Conservation (phyloP, 1,140 invertebrate species). For the Pogonomyrmex californicus region DNA sequence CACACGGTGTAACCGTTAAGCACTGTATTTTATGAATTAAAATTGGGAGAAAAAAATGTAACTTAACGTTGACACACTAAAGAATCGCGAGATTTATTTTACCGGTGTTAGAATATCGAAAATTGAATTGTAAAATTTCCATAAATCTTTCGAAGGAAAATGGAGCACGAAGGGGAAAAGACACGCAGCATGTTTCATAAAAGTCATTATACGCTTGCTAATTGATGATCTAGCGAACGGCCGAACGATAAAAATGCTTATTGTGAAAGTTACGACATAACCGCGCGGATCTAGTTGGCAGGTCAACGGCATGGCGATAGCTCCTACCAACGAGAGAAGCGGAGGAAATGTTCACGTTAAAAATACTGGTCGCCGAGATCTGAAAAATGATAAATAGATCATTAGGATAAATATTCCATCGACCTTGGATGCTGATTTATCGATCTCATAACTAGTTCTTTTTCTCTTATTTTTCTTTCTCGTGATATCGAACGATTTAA, state of each 20-base stretch:
- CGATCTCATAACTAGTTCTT: conserved; percentile 16
- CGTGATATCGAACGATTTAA: neutral
- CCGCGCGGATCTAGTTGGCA: conserved; percentile 26
- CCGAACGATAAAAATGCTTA: conserved; percentile 52
- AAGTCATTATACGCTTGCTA: neutral
- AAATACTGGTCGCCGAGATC: neutral
- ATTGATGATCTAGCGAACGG: conserved; percentile 18
- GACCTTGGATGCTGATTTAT: conserved; percentile 27
- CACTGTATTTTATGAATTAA: conserved; percentile 3
- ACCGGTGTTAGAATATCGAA: neutral
- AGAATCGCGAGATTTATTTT: neutral
- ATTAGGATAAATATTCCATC: neutral
- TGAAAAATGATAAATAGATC: conserved; percentile 4
- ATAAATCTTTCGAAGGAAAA: neutral
- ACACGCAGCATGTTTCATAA: neutral
- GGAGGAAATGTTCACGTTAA: conserved; percentile 30
- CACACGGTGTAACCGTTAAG: conserved; percentile 29
- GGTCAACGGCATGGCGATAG: conserved; percentile 62
- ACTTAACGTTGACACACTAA: neutral
- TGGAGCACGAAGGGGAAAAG: neutral
- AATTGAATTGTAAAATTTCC: neutral
- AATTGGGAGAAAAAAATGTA: neutral
- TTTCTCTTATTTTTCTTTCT: neutral
- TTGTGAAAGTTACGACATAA: conserved; percentile 71
- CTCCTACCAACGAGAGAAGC: neutral